These are phyloP conservation scores for Diogma glabrata DNA, from an alignment of 2,888 invertebrate genomes.

Conservation along the genomic window DNA sequence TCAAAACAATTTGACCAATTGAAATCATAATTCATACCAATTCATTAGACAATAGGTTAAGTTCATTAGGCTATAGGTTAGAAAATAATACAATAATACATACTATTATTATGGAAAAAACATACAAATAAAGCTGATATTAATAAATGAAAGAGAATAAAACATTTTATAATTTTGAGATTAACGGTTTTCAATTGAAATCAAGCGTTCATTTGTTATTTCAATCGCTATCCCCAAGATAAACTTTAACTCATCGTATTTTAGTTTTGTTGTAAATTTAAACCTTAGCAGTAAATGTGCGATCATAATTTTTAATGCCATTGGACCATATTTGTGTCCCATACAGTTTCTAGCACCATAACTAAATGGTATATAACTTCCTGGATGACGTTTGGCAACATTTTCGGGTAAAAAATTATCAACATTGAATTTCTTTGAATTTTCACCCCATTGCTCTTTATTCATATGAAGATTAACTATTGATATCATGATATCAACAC, in stretches of 20 bases:
- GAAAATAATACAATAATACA: too few species aligned
- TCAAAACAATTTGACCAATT: too few species aligned
- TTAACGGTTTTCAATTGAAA: too few species aligned
- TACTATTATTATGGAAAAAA: too few species aligned
- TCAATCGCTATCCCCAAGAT: constrained; percentile 1
- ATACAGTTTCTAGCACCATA: constrained; percentile 3
- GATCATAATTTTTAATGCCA: not conserved
- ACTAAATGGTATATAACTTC: constrained; percentile 1
- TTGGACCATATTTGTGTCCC: not conserved
- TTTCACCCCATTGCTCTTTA: constrained; percentile 3
- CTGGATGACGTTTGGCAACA: not conserved
- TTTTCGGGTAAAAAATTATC: constrained; percentile 4
- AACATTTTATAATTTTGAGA: too few species aligned
- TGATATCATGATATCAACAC: not conserved
- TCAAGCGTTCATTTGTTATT: too few species aligned
- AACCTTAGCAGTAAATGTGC: not conserved
- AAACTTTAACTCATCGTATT: not conserved
- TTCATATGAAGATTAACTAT: not conserved
- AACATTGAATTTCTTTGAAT: not conserved
- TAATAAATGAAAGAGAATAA: too few species aligned
- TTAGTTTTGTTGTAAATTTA: constrained; percentile 2
- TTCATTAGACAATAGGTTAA: too few species aligned
- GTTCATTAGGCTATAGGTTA: too few species aligned
- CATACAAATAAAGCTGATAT: too few species aligned
- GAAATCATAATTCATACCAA: too few species aligned